Conservation (phyloP, 2,797 vertebrate genomes). For the Uromys caudimaculatus region DNA sequence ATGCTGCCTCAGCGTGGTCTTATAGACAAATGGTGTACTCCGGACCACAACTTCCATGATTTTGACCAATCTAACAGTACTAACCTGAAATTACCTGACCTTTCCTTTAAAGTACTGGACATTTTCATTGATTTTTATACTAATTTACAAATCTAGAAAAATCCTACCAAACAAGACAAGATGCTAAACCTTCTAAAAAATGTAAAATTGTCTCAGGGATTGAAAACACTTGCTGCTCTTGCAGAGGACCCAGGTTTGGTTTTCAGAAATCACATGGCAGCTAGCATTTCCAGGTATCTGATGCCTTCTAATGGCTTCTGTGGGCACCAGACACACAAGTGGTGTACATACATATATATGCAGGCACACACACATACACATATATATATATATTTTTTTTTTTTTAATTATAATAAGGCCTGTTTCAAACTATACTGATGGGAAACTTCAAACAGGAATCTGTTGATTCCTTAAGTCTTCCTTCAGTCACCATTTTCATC, state of each 20-base stretch:
- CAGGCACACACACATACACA: not conserved
- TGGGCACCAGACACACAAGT: not conserved
- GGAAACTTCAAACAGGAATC: not conserved
- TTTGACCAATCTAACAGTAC: slow-evolving; percentile 1
- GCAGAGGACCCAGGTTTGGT: not conserved
- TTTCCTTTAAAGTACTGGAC: not conserved
- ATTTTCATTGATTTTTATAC: not conserved
- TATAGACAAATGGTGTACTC: not conserved
- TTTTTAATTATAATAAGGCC: not conserved
- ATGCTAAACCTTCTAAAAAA: not conserved
- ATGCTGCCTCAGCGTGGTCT: not conserved
- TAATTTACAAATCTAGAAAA: slow-evolving; percentile 47
- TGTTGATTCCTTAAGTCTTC: not conserved
- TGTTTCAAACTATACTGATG: not conserved
- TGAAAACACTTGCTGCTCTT: not conserved
- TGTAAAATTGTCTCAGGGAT: not conserved
- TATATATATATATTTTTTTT: no score
- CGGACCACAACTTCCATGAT: not conserved
- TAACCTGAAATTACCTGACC: not conserved
- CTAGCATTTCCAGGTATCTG: not conserved
- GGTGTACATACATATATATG: not conserved
- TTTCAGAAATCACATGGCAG: not conserved
- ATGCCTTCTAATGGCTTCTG: not conserved
- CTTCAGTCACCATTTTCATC: slow-evolving; percentile 13
- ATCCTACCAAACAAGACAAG: not conserved